Base-by-base conservation (phyloP, 2,113 vertebrate species). In the Cinclus cinclus region DNA sequence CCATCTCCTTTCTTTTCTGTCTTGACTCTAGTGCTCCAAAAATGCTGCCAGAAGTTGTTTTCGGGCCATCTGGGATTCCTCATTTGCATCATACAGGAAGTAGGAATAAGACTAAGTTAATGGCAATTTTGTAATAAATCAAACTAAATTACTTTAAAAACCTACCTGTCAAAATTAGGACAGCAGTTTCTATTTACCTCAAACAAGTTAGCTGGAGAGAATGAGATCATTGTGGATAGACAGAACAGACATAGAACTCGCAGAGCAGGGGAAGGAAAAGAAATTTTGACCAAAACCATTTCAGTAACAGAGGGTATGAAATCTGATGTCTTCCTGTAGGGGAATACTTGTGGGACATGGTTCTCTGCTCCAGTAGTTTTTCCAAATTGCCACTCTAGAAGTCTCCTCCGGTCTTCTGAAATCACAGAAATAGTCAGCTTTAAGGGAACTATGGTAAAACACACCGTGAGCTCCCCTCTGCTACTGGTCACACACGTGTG, bases 151-250 rank as follows among this genome's bases (percentile, higher is more conserved):
- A 42, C 89, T 90, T 75, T 81, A 88, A 91, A 87, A 46, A n/a
- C 10, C 56, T 90, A 96, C 83, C 90, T 95, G 76, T 90, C 83
- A 96, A 87, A 96, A 92, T 90, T 68, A 41, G 52, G 83, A 65
- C 90, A 87, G 86, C 31, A 83, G 83, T 90, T 94, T 88, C 79
- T 92, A 9, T 89, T 95, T 92, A 60, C 69, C 31, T 89, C 73
- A 77, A 46, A 67, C 63, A 75, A 94, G 86, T 89, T 83, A 79
- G 65, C 73, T 89, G 95, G 94, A 96, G 92, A 88, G 76, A 95
- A 96, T 96, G 95, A 97, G 88, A 68, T 96, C 95, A 96, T 60
- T 83, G 73, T 62, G 92, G 88, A 94, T 20, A 86, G 53, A 64
- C 86, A 82, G 90, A 93, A 62, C 30, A 81, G 76, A 83, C 80